These are phyloP conservation scores for Dendrocincla fuliginosa DNA, from an alignment of 2,797 vertebrate species.

Conservation along the genomic window DNA sequence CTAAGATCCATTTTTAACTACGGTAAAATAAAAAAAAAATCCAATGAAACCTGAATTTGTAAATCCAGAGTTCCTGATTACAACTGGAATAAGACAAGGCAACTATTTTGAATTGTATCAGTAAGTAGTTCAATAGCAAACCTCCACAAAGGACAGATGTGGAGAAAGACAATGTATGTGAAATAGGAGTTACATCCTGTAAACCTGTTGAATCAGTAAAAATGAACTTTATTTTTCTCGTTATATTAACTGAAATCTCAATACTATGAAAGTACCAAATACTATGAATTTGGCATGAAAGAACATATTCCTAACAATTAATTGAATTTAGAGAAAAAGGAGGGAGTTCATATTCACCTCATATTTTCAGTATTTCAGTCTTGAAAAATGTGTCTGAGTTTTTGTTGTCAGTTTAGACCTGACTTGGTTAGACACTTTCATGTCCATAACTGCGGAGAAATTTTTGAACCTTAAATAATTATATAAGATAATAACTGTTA, in stretches of 20 bases:
- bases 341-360: not conserved
- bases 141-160: not conserved
- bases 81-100: not conserved
- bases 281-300: not conserved
- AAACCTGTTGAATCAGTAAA: not conserved
- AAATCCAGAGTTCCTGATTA: not conserved
- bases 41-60: not conserved
- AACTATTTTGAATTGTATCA: not conserved
- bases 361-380: not conserved
- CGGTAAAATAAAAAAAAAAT: not conserved
- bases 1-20: not conserved
- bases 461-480: not conserved
- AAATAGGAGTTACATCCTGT: not conserved
- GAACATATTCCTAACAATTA: not conserved
- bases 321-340: not conserved
- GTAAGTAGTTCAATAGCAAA: not conserved
- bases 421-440: not conserved
- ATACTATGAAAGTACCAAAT: fast-evolving
- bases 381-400: not conserved
- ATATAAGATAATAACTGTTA: not conserved
- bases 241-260: not conserved
- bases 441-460: not conserved
- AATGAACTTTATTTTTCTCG: not conserved
- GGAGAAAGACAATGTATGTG: not conserved
- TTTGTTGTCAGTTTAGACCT: not conserved